Conservation (phyloP, 2,888 invertebrate species). For the Diaperis boleti region DNA sequence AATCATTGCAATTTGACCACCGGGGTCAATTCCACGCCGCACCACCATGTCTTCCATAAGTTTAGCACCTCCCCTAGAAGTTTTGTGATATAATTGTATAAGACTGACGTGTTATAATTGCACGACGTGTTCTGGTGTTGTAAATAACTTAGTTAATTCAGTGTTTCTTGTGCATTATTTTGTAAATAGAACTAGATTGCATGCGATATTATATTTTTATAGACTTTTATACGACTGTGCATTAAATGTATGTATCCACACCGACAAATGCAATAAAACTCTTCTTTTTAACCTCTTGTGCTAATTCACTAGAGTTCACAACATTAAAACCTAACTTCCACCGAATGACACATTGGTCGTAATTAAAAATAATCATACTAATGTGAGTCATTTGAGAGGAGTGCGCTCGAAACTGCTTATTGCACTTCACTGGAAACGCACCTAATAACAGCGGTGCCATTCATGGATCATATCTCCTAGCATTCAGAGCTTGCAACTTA, state of each 20-base stretch:
- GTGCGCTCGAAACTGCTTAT: conserved; percentile 21
- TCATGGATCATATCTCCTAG: conserved; percentile 33
- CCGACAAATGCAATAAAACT: conserved; percentile 41
- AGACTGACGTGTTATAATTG: conserved; percentile 47
- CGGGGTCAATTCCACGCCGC: neutral
- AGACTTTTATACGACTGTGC: conserved; percentile 30
- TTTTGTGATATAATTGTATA: conserved; percentile 51
- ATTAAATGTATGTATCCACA: conserved; percentile 34
- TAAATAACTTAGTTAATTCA: conserved; percentile 32
- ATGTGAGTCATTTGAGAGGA: conserved; percentile 37
- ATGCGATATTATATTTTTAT: conserved; percentile 34
- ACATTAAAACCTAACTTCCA: conserved; percentile 31
- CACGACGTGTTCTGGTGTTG: conserved; percentile 33
- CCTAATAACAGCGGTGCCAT: conserved; percentile 10
- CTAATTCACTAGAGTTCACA: conserved; percentile 48
- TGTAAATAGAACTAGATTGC: conserved; percentile 34
- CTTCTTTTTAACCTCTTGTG: conserved; percentile 47
- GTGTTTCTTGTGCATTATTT: conserved; percentile 31
- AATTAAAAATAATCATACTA: conserved; percentile 35
- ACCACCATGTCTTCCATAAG: conserved; percentile 38
- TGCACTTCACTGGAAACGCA: neutral
- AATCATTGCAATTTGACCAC: neutral
- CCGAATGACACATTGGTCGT: conserved; percentile 10
- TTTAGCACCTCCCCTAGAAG: conserved; percentile 46
- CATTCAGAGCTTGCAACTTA: conserved; percentile 34